Base-by-base conservation (phyloP, 2,888 invertebrate genomes). In the Standfussiana lucernea region DNA sequence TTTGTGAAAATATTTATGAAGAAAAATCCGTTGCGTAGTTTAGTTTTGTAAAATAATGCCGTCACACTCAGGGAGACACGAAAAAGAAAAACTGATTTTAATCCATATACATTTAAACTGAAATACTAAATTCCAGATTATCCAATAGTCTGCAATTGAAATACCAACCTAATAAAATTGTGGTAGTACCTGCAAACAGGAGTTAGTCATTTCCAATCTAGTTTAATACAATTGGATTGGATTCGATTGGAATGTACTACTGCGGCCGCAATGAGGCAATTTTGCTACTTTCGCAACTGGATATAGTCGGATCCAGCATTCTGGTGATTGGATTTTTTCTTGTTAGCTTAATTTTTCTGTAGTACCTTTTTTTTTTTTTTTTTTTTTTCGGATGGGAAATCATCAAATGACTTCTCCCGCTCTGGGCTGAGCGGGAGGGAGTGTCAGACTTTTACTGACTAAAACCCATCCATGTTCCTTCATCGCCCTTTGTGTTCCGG, bases 171-270 rank as follows among this genome's bases (percentile, higher is more conserved):
- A 64, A 40, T 40, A 40, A 64, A 64, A 28, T 18, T 40, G n/a
- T 40, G n/a, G 15, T 13, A 24, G 62, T n/a, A 40, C n/a, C n/a
- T n/a, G n/a, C n/a, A n/a, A n/a, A n/a, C 62, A 40, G 15, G 40
- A n/a, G 62, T 70, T 32, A 50, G 28, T 47, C 2, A 28, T 72
- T 50, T 47, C 28, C 24, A 69, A 69, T 47, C 47, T 37, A 50
- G 37, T 69, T 53, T 11, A 70, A 18, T 61, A 28, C 28, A 45
- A 72, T 74, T 5, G 7, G 73, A 61, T 61, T 47, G 13, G 59
- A 37, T 73, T 40, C 11, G 21, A 73, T 74, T 73, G 18, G 28
- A 61, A 32, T 59, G 35, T 42, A 35, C 37, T 72, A 28, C 18
- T 61, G 47, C n/a, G 37, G 74, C 32, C 28, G 32, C 2, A 47